phyloP scores from a whole-genome alignment of 2,888 invertebrate species.

The Macrophya alboannulata region DNA sequence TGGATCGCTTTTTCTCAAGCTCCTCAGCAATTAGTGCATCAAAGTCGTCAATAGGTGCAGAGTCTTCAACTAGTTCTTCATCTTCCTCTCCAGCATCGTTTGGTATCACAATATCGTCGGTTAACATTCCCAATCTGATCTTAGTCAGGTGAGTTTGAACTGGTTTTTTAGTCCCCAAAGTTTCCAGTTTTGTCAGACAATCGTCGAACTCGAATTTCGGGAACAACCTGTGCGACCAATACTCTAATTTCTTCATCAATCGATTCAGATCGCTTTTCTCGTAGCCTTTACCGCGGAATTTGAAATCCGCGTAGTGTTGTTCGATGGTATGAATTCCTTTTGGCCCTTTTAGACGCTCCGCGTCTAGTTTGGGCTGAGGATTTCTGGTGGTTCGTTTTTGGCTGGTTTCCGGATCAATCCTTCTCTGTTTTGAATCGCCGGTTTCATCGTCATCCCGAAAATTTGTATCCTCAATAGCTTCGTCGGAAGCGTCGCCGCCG shows the following conservation, averaged over 20 bases:
- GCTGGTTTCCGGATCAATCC: slow-evolving; percentile 79
- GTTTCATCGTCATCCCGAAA: slow-evolving; percentile 59
- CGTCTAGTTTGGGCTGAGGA: slow-evolving; percentile 86
- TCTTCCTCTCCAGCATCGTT: slow-evolving; percentile 81
- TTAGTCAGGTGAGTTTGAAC: slow-evolving; percentile 88
- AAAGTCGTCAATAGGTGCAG: slow-evolving; percentile 83
- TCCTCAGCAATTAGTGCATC: slow-evolving; percentile 85
- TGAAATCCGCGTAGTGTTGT: slow-evolving; percentile 90
- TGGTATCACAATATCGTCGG: slow-evolving; percentile 74
- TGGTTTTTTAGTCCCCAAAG: slow-evolving; percentile 90
- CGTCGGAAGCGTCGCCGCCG: slow-evolving; percentile 22
- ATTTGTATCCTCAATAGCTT: slow-evolving; percentile 36
- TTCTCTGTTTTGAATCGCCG: slow-evolving; percentile 73
- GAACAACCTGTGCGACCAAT: slow-evolving; percentile 96
- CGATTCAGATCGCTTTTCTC: slow-evolving; percentile 92
- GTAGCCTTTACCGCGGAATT: slow-evolving; percentile 91
- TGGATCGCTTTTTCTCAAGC: slow-evolving; percentile 80
- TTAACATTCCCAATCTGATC: slow-evolving; percentile 84
- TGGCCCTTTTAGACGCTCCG: slow-evolving; percentile 88
- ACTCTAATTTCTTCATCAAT: slow-evolving; percentile 91
- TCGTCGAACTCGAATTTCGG: slow-evolving; percentile 95
- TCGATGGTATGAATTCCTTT: slow-evolving; percentile 92
- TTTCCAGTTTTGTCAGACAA: slow-evolving; percentile 89
- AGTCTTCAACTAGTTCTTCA: slow-evolving; percentile 73
- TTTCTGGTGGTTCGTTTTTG: slow-evolving; percentile 84